A percentile compares a stretch with the other conserved stretches of the same genome.
phyloP scores from a whole-genome alignment of 2,888 invertebrate species.

The Ashinkailepas kermadecensis region DNA sequence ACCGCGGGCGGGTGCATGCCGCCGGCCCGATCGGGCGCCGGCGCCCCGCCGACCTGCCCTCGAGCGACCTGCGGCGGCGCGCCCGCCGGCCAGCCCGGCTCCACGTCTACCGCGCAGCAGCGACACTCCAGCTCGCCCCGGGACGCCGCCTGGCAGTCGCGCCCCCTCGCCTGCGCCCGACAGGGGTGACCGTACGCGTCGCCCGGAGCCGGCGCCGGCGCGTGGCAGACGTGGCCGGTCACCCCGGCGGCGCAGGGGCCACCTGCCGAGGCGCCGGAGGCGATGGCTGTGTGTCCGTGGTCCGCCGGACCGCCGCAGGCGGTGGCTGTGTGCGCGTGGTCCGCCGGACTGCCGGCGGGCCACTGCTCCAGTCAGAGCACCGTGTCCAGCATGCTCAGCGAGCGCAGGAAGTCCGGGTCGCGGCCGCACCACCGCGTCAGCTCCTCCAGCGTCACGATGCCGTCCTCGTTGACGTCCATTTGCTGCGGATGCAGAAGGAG shows the following conservation, averaged over 20 bases:
- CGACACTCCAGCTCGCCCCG: no score
- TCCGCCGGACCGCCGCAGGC: neutral
- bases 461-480: conserved; percentile 72
- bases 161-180: no score
- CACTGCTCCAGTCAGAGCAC: conserved; percentile 39
- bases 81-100: no score
- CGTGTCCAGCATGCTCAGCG: conserved; percentile 60
- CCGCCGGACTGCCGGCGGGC: neutral
- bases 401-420: conserved; percentile 51
- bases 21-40: no score
- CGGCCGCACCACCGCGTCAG: conserved; percentile 67
- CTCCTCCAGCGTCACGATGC: conserved; percentile 71
- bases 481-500: conserved; percentile 49
- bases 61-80: no score
- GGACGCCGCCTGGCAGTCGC: no score
- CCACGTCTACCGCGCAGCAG: no score
- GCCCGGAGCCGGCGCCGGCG: neutral
- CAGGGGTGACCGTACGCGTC: neutral
- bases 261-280: neutral
- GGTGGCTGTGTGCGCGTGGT: neutral
- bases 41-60: no score
- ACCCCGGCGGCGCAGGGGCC: neutral
- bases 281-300: no score
- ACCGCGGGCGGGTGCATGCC: no score
- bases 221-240: neutral